Conservation (phyloP, 2,113 vertebrate genomes). For the Euleptes europaea region DNA sequence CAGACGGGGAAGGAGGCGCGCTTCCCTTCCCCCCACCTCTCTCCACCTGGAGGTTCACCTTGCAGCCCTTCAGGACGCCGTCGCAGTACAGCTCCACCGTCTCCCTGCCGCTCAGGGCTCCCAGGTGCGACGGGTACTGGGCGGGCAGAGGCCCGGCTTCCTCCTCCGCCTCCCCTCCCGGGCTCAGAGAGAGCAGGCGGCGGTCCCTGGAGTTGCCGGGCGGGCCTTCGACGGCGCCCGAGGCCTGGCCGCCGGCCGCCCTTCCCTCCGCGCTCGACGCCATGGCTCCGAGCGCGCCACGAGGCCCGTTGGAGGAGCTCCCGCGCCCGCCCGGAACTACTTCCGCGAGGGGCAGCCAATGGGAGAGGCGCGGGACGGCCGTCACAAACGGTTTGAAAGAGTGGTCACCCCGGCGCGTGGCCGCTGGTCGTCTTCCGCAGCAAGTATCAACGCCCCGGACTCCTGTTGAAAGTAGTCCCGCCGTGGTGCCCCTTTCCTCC, state of each 20-base stretch:
- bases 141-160: conserved; percentile 40
- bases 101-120: conserved; percentile 47
- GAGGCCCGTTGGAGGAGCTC: neutral
- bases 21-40: too few species aligned
- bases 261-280: neutral
- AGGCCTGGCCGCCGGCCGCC: neutral
- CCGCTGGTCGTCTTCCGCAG: neutral
- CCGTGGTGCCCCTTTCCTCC: too few species aligned
- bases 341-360: conserved; percentile 42
- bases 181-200: neutral
- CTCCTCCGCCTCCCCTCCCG: conserved; percentile 15
- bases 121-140: conserved; percentile 33
- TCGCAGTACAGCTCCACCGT: conserved; percentile 70
- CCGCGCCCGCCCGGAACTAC: neutral
- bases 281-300: neutral
- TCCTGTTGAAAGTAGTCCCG: neutral
- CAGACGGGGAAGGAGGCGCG: too few species aligned
- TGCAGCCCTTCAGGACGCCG: conserved; percentile 61
- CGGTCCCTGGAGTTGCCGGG: fast-evolving
- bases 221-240: neutral
- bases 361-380: neutral
- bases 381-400: neutral
- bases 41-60: conserved; percentile 48
- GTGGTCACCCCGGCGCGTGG: fast-evolving
- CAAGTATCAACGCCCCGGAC: fast-evolving